phyloP scores from a whole-genome alignment of 2,797 vertebrate species.

The Numenius phaeopus region DNA sequence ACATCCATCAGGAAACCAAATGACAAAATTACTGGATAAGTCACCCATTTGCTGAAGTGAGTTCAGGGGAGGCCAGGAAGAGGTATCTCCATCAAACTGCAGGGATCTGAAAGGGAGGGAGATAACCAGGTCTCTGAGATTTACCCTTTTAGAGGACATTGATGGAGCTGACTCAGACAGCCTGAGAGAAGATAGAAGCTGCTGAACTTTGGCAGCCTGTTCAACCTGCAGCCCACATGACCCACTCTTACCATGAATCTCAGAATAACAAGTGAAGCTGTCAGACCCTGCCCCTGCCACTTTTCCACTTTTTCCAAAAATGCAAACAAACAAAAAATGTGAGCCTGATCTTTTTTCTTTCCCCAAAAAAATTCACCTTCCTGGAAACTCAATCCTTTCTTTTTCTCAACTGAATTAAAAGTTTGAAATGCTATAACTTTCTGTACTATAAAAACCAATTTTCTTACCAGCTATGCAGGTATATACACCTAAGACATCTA shows the following conservation, averaged over 20 bases:
- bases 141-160: not conserved
- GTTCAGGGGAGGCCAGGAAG: slow-evolving; percentile 86
- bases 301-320: not conserved
- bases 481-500: not conserved
- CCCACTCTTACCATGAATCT: not conserved
- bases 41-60: slow-evolving; percentile 89
- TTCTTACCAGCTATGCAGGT: not conserved
- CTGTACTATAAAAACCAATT: not conserved
- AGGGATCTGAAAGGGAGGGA: slow-evolving; percentile 88
- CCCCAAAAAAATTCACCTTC: not conserved
- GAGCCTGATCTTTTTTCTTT: not conserved
- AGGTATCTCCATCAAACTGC: slow-evolving; percentile 89
- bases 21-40: slow-evolving; percentile 68
- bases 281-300: not conserved
- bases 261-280: not conserved
- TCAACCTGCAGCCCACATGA: not conserved
- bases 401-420: not conserved
- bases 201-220: not conserved
- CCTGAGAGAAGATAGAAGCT: not conserved
- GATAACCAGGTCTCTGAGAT: slow-evolving; percentile 89
- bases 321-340: not conserved
- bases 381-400: not conserved
- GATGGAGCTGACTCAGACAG: not conserved
- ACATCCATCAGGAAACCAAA: not conserved
- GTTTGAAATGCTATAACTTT: not conserved